Evolutionary conservation across 2,888 invertebrate genomes (phyloP).

Genomic region (Drosophila subquinaria): DNA sequence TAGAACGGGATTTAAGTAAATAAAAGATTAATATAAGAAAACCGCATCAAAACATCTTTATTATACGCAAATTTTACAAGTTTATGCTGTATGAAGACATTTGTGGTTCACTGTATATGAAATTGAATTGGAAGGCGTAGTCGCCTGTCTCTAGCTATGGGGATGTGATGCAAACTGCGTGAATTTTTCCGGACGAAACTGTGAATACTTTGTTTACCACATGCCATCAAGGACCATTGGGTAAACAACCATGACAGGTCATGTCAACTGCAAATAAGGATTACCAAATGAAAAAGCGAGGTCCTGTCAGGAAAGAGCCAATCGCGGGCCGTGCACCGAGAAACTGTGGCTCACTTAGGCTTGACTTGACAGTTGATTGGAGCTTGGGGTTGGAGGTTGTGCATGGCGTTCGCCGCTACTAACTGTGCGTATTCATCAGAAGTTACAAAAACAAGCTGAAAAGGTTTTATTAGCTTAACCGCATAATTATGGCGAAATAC

Average conservation of each 20-base stretch:
- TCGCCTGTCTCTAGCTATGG: too few relatives aligned
- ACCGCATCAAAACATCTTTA: too few relatives aligned
- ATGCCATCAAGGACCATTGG: too few relatives aligned
- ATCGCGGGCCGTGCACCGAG: slow-evolving; percentile 36
- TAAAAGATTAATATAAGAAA: too few relatives aligned
- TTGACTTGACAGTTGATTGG: slow-evolving; percentile 12
- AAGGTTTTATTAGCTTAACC: slow-evolving; percentile 75
- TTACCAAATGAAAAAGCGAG: not conserved
- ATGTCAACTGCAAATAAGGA: not conserved
- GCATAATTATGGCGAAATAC: slow-evolving; percentile 61
- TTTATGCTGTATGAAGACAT: too few relatives aligned
- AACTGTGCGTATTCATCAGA: slow-evolving; percentile 44
- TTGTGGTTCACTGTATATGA: too few relatives aligned
- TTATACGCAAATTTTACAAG: too few relatives aligned
- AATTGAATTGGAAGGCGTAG: too few relatives aligned
- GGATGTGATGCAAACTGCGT: too few relatives aligned
- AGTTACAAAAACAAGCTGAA: slow-evolving; percentile 11
- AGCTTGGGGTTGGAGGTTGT: slow-evolving; percentile 18
- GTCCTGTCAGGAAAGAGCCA: slow-evolving; percentile 10
- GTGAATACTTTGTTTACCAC: too few relatives aligned
- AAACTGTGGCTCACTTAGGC: slow-evolving; percentile 4
- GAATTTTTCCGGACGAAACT: too few relatives aligned
- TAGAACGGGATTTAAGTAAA: too few relatives aligned
- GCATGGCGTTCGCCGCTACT: slow-evolving; percentile 1
- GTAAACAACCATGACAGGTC: not conserved